These are phyloP conservation scores for Anisognathus igniventris DNA, from an alignment of 2,797 vertebrate genomes.

Conservation along the genomic window DNA sequence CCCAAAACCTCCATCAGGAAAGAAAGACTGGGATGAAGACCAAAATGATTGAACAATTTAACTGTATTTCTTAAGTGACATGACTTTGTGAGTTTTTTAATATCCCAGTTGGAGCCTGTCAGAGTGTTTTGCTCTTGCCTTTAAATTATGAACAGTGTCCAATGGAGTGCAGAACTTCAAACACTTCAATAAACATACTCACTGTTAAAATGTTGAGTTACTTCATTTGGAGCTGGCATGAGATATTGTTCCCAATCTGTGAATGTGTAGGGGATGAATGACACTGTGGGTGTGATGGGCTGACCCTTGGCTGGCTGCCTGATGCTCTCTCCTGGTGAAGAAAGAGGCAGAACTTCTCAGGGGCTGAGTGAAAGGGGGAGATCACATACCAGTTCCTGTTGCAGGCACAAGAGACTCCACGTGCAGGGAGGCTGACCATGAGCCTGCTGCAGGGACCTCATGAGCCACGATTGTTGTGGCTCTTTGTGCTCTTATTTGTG, in stretches of 20 bases:
- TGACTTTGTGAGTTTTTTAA: neutral
- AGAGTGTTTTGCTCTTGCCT: constrained; percentile 41
- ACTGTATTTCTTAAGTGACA: constrained; percentile 9
- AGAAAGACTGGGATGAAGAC: constrained; percentile 93
- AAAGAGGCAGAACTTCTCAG: neutral
- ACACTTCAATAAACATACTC: constrained; percentile 44
- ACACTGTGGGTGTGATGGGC: neutral
- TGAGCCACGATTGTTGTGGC: fast-evolving
- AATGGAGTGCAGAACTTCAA: neutral
- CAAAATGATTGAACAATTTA: constrained; percentile 82
- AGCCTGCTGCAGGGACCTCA: neutral
- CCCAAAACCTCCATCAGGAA: constrained; percentile 91
- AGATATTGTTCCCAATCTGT: fast-evolving
- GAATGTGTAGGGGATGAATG: neutral
- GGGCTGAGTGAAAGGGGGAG: neutral
- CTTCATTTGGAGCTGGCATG: neutral
- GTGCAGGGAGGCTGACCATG: neutral
- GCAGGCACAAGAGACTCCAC: neutral
- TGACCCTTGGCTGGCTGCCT: neutral
- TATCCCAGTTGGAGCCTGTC: neutral
- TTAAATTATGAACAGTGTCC: constrained; percentile 74
- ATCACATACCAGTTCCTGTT: neutral
- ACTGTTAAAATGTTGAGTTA: neutral
- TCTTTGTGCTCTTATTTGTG: neutral
- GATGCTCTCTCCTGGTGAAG: neutral